Evolutionary conservation across 1,140 invertebrate species (phyloP).

Genomic region (Medauroidea extradentata): DNA sequence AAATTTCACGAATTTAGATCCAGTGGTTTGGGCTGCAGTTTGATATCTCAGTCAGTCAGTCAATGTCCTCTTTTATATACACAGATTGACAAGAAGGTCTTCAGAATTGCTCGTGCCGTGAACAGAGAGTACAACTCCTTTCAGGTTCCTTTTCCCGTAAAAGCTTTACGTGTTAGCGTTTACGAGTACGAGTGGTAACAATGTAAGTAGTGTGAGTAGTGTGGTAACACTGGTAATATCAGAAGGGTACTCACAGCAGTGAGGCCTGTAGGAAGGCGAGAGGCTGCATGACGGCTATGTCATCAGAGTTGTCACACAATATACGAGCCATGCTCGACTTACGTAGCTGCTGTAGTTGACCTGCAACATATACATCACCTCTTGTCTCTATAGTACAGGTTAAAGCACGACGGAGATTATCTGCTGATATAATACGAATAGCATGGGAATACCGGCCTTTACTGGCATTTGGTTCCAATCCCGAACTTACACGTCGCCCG

Average conservation of each 20-base stretch:
- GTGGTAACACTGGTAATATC: background rate
- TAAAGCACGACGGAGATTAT: too few species aligned
- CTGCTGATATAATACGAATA: too few species aligned
- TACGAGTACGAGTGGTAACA: background rate
- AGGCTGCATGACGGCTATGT: constrained; percentile 49
- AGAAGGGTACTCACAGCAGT: constrained; percentile 38
- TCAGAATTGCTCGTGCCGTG: background rate
- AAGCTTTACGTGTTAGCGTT: background rate
- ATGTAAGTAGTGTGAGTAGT: background rate
- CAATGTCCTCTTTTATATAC: too few species aligned
- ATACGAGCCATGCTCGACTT: constrained; percentile 50
- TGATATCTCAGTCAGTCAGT: too few species aligned
- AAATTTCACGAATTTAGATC: too few species aligned
- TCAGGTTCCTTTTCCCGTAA: background rate
- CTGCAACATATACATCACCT: too few species aligned
- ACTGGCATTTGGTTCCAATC: too few species aligned
- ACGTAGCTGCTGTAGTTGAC: constrained; percentile 51
- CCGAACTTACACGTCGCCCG: too few species aligned
- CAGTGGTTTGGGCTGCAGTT: background rate
- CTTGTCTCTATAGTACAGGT: too few species aligned
- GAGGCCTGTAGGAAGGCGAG: constrained; percentile 47
- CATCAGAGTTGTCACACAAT: constrained; percentile 55
- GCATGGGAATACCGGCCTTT: too few species aligned
- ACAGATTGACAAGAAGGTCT: constrained; percentile 17
- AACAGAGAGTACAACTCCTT: background rate